Base-by-base conservation (phyloP, 2,888 invertebrate genomes). In the Tenthredo mesomela region DNA sequence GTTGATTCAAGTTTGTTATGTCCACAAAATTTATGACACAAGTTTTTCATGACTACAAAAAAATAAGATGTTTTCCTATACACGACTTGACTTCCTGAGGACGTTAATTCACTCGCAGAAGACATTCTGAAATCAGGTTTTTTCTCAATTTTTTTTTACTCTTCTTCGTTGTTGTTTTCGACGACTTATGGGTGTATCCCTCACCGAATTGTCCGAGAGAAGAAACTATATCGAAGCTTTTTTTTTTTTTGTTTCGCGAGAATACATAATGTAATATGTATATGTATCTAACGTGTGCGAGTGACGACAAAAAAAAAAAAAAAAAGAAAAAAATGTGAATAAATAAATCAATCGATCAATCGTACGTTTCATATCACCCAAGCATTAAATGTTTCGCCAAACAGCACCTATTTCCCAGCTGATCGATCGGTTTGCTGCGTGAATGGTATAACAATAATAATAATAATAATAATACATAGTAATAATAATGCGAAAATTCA, bases 311-410 rank as follows among this genome's bases (percentile, higher is more conserved):
- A n/a, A 7, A 21, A 58, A 58, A 7, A 58, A 21, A 9, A 58
- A 58, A 21, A 7, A 21, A 9, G 25, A 58, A 25, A 58, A 58
- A 10, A 61, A 61, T 1, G 9, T n/a, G n/a, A n/a, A 61, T 12
- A 61, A 21, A 37, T 37, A 37, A 25, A 25, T 21, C 21, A 25
- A 61, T 61, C 40, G 40, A 43, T 73, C 40, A 43, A 73, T 73
- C 71, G 71, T 40, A 73, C 71, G 71, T 73, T 43, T 43, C 71
- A 73, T 73, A 73, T 93, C 93, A 93, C 93, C 93, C 93, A 93
- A 93, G 93, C 93, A 92, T 92, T 89, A 89, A 88, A 89, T 90
- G 83, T 61, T 87, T 89, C 90, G 90, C 91, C 92, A 91, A 91
- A 89, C 90, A 91, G 91, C 91, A 89, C 91, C 92, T 89, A 54